Base-by-base conservation (phyloP, 1,140 invertebrate genomes). In the Adoxophyes honmai region DNA sequence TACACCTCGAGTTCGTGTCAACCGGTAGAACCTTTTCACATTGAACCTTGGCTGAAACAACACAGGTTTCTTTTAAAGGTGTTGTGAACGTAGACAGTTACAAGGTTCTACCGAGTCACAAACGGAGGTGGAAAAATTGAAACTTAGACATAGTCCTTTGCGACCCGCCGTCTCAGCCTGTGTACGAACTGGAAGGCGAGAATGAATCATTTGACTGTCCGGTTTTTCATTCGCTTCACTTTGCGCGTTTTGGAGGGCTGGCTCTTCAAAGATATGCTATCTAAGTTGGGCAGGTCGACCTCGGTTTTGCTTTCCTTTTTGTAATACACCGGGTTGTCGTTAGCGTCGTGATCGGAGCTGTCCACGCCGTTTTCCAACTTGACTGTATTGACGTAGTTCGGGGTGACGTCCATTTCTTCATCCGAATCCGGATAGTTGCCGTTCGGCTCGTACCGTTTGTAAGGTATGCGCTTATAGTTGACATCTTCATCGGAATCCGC, bases 121-220 rank as follows among this genome's bases (percentile, higher is more conserved):
- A n/a, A n/a, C n/a, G n/a, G n/a, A n/a, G n/a, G n/a, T n/a, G n/a
- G n/a, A n/a, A n/a, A n/a, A n/a, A n/a, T n/a, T n/a, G 39, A 1
- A 15, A 11, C 16, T 48, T 18, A 48, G 16, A 0, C 11, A 4
- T 21, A 48, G 14, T 44, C 39, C 14, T 39, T 51, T 3, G 66
- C 56, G 15, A 70, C 63, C 56, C 44, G 61, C 48, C 64, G 71
- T 61, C 73, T 70, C 71, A 86, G 65, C 63, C 84, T 82, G 59
- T 86, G 73, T 61, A 86, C 76, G 65, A 87, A 87, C 70, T 81
- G 80, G 55, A 83, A 74, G 48, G 78, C 78, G 34, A 86, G 64
- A 78, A 85, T 70, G 55, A 89, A 89, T 89, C 88, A 89, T 89
- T 89, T 89, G 38, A 85, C 83, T 42, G 80, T 81, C 74, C 81